phyloP scores from a whole-genome alignment of 2,888 invertebrate species.

The Microctonus aethiopoides region DNA sequence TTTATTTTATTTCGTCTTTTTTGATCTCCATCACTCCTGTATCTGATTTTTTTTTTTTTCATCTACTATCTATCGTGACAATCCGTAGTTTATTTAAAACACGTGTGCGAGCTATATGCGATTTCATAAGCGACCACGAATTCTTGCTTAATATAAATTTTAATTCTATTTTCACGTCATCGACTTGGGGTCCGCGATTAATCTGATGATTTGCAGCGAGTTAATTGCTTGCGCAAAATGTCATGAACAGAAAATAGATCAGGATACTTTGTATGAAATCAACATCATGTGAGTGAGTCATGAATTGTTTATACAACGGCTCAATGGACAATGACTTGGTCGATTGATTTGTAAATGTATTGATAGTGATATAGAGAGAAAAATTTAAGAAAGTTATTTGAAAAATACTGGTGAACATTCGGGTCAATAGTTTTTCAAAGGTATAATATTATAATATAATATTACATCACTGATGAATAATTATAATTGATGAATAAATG shows the following conservation, averaged over 20 bases:
- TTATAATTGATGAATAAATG: too few relatives aligned
- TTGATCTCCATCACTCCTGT: constrained; percentile 21
- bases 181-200: not conserved
- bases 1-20: constrained; percentile 13
- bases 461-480: too few relatives aligned
- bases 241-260: too few relatives aligned
- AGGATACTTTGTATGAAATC: not conserved
- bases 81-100: constrained; percentile 25
- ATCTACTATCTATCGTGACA: constrained; percentile 39
- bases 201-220: constrained; percentile 1
- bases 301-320: not conserved
- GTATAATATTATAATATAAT: not conserved
- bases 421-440: not conserved
- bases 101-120: constrained; percentile 35
- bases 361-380: not conserved
- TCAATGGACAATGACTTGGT: not conserved
- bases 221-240: not conserved
- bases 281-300: not conserved
- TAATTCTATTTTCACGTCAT: not conserved
- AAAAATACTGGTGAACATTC: not conserved
- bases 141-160: constrained; percentile 33
- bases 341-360: not conserved
- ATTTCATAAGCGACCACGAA: constrained; percentile 47
- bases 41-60: not conserved
- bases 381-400: not conserved